Conservation (phyloP, 2,888 invertebrate species). For the Macrophya alboannulata region DNA sequence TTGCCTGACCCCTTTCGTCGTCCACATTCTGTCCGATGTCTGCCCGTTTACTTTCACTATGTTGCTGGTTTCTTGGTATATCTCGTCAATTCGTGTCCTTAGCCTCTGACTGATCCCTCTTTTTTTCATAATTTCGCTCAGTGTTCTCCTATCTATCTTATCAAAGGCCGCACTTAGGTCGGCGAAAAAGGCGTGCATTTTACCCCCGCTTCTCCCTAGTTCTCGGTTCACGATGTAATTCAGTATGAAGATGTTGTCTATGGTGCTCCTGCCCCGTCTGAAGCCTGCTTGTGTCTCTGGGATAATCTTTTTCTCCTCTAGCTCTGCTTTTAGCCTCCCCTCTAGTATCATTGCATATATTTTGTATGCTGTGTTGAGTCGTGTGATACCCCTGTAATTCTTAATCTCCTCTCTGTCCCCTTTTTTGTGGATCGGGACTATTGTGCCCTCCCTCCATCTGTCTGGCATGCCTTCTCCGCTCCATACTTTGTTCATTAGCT, state of each 20-base stretch:
- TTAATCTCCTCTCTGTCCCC: too few species aligned
- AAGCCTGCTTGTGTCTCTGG: background rate
- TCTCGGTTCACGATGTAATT: too few species aligned
- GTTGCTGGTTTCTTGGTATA: conserved; percentile 53
- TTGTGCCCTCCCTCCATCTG: conserved; percentile 11
- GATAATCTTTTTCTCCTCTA: background rate
- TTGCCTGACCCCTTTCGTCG: too few species aligned
- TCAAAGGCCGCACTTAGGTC: too few species aligned
- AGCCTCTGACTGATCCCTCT: conserved; percentile 47
- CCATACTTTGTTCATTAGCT: background rate
- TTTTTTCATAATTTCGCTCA: conserved; percentile 56
- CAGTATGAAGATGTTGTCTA: too few species aligned
- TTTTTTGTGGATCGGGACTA: background rate
- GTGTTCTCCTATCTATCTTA: conserved; percentile 53
- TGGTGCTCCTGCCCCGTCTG: too few species aligned
- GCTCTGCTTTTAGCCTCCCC: background rate
- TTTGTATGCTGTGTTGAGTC: background rate
- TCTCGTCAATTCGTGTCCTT: too few species aligned
- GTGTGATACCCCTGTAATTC: conserved; percentile 4
- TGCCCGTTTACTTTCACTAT: conserved; percentile 51
- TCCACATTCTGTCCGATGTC: conserved; percentile 56
- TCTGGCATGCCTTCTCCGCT: background rate
- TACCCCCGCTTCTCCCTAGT: too few species aligned
- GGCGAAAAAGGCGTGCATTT: too few species aligned
- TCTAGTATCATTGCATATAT: background rate